phyloP scores from a whole-genome alignment of 2,797 vertebrate species.

The Sebastolobus altivelis region DNA sequence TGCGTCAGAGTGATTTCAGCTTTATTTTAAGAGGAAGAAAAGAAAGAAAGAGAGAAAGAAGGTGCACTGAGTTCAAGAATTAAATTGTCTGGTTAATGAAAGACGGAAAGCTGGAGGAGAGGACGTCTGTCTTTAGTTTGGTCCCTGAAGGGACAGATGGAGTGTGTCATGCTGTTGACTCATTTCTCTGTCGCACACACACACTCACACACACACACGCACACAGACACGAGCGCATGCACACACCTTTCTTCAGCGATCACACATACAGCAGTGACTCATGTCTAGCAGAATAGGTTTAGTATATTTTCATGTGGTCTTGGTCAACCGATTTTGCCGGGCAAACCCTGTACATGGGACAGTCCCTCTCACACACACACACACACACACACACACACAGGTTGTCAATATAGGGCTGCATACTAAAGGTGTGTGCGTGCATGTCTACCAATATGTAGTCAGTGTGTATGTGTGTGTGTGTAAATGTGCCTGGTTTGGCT shows the following conservation, averaged over 20 bases:
- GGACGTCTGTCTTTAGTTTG: conserved; percentile 52
- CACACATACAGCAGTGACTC: conserved; percentile 76
- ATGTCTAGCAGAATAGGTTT: conserved; percentile 77
- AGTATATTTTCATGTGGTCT: conserved; percentile 81
- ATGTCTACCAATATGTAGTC: conserved; percentile 25
- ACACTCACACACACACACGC: conserved; percentile 46
- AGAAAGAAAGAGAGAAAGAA: conserved; percentile 16
- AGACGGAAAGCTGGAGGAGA: conserved; percentile 53
- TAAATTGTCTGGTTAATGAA: conserved; percentile 52
- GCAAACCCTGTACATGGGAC: conserved; percentile 40
- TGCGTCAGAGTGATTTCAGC: conserved; percentile 18
- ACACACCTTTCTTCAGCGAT: conserved; percentile 52
- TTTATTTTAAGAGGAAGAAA: conserved; percentile 49
- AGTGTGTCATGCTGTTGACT: conserved; percentile 69
- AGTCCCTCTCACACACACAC: conserved; percentile 33
- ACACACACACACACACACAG: neutral
- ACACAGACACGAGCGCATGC: conserved; percentile 23
- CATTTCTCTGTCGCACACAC: conserved; percentile 49
- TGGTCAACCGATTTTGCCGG: conserved; percentile 70
- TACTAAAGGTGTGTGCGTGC: conserved; percentile 46
- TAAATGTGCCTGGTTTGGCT: conserved; percentile 45
- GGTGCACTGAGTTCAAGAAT: conserved; percentile 66
- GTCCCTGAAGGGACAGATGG: conserved; percentile 59
- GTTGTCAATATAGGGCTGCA: conserved; percentile 42
- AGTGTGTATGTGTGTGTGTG: conserved; percentile 34